Evolutionary conservation across 1,140 invertebrate species (phyloP), one percentile per base, ranked within the genome.

Genomic region (Sitophilus oryzae): DNA sequence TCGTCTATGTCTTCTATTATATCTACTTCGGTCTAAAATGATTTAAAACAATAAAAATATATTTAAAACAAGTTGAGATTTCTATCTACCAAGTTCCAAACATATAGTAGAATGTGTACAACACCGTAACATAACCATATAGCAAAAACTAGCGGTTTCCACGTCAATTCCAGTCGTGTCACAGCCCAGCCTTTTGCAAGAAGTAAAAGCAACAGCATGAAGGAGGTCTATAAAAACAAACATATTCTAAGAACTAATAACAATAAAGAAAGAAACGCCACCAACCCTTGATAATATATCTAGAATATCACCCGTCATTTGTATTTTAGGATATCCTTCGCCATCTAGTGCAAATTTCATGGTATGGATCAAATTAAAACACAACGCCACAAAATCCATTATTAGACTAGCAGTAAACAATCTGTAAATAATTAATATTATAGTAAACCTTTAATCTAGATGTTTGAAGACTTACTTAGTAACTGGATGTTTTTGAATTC

Each of bases 121-220:
- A 92, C 79, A 41, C 91, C 88, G 72, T 97, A 97, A 56, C 89
- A 81, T 60, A 91, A 77, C 92, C 93, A 96, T 60, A 96, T 85
- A 19, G 86, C 81, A 76, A 96, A 91, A 10, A 98, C 81, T 25
- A 94, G 74, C 42, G 81, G 83, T 74, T 87, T 93, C 78, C 86
- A 87, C 54, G 84, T 86, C 34, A 96, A 77, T 74, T 93, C 89
- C 63, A 90, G 80, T 61, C 88, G 77, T 16, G 93, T 96, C 5
- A 98, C 90, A 10, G 93, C 93, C 93, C 93, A 98, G 20, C 96
- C 96, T 79, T 96, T 96, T 23, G 94, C 94, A 50, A 98, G 74
- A 42, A 97, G 75, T 38, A 98, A 75, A 25, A 98, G 76, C n/a
- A 97, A 76, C 54, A 98, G 76, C 89, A 97, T 96, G 66, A 97